Base-by-base conservation (phyloP, 2,888 invertebrate species). In the Protonemura montana region DNA sequence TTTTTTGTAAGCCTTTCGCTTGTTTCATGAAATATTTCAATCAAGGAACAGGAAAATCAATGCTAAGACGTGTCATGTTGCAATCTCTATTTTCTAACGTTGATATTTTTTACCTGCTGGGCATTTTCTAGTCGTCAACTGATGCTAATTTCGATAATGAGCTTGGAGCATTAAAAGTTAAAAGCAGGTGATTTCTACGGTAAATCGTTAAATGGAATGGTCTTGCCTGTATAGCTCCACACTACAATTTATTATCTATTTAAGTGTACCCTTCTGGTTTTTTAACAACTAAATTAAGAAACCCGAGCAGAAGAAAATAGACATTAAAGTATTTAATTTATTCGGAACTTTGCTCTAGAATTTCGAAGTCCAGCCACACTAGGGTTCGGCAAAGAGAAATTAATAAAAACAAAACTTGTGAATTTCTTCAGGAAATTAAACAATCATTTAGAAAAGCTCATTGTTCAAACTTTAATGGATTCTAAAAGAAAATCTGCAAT, bases 181-280 rank as follows among this genome's bases (percentile, higher is more conserved):
- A 59, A 59, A 59, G 13, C 59, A 59, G 59, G 59, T 59, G 59
- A 59, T 59, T 59, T 59, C 21, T 21, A 7, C 59, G 59, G 59
- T 13, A 16, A 59, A 59, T 59, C 59, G 59, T 59, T 59, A 59
- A 59, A 59, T 59, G 59, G 21, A 59, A 59, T 59, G 59, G 59
- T 59, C 59, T 13, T 21, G 13, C 59, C 13, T 59, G 21, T 59
- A 41, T 7, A 59, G 16, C 16, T 21, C 35, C 2, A 13, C 59
- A 59, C 26, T n/a, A 84, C 84, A 59, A 84, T 84, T 84, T 84
- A 84, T 84, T 84, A 29, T 59, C 76, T 84, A 42, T 29, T 84
- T 84, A 84, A 84, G 59, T 28, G 26, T 16, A 84, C 5, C 26
- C 30, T 84, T 27, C 35, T 42, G 41, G 41, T 83, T 30, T 83